Evolutionary conservation across 1,140 invertebrate species (phyloP).

Genomic region (Spodoptera litura): DNA sequence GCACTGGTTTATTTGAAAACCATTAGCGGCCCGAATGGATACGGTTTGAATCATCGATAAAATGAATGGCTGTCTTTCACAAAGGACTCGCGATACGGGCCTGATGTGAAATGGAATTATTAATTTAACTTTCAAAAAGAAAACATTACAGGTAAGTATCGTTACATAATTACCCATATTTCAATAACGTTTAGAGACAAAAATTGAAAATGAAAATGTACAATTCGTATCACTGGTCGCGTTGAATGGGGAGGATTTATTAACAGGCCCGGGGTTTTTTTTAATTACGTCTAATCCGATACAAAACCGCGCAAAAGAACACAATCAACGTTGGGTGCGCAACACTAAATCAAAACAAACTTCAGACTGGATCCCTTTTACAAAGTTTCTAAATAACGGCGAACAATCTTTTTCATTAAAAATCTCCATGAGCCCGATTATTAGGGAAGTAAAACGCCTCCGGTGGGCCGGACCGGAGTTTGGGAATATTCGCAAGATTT

Average conservation of each 20-base stretch:
- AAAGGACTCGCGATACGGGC: constrained; percentile 51
- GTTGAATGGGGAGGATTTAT: constrained; percentile 47
- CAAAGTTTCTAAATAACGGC: constrained; percentile 83
- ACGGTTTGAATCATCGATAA: constrained; percentile 63
- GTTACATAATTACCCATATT: not conserved
- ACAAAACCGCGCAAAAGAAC: constrained; percentile 78
- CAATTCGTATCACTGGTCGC: constrained; percentile 23
- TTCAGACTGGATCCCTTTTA: constrained; percentile 80
- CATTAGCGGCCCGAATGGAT: constrained; percentile 66
- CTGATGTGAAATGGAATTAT: constrained; percentile 44
- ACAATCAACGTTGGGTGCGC: constrained; percentile 71
- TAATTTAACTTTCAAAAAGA: constrained; percentile 40
- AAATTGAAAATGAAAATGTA: constrained; percentile 34
- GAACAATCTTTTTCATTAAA: constrained; percentile 85
- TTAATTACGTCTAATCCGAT: constrained; percentile 80
- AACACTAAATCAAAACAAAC: constrained; percentile 84
- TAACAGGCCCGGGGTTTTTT: constrained; percentile 57
- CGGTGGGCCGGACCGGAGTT: constrained; percentile 70
- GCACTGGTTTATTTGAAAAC: constrained; percentile 70
- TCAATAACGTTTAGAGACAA: not conserved
- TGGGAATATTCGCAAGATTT: constrained; percentile 76
- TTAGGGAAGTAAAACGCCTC: constrained; percentile 81
- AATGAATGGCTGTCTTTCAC: constrained; percentile 68
- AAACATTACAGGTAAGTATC: not conserved
- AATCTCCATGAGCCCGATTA: constrained; percentile 83